Base-by-base conservation (phyloP, 2,797 vertebrate genomes). In the Brachymystax lenok region DNA sequence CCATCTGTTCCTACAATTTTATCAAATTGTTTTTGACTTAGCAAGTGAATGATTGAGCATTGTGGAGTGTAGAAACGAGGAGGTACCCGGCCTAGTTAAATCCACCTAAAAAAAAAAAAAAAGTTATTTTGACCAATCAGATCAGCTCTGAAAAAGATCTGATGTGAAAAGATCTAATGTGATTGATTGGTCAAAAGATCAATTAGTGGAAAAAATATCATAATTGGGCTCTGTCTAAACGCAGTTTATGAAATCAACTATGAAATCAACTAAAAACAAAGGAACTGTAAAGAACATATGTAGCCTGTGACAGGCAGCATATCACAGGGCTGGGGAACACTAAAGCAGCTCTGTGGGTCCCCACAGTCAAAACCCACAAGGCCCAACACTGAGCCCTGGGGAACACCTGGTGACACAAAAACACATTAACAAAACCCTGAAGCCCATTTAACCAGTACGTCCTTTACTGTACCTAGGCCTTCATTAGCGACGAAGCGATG, bases 341-440 rank as follows among this genome's bases (percentile, higher is more conserved):
- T 30, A 35, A 6, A 33, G 28, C 27, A 12, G 56, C 56, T 12
- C 28, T 67, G 27, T 19, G 56, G n/a, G 56, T 68, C 28, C 66
- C 30, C 28, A 17, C 27, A 6, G 66, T 68, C 13, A 35, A 66
- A 17, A 33, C 28, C 17, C 66, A 30, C 66, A 30, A 13, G 66
- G 28, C 28, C 66, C 21, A 72, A 30, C 27, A 7, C 52, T n/a
- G 52, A 27, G 51, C 50, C 28, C 27, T 10, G 52, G 71, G 71
- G 51, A 52, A 72, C 52, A 72, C 52, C 71, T 35, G 51, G 71
- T 59, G 51, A 72, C 52, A 72, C 71, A 72, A 72, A 27, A 72
- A 72, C 71, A 72, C 12, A 16, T 28, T 56, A 72, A 72, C 71
- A 56, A 72, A 68, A 72, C 52, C 51, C 50, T 54, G 17, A 71